Percentiles rank a stretch among this genome's conserved stretches.
These are phyloP conservation scores for Elgaria multicarinata DNA, from an alignment of 2,113 vertebrate species.

Conservation along the genomic window DNA sequence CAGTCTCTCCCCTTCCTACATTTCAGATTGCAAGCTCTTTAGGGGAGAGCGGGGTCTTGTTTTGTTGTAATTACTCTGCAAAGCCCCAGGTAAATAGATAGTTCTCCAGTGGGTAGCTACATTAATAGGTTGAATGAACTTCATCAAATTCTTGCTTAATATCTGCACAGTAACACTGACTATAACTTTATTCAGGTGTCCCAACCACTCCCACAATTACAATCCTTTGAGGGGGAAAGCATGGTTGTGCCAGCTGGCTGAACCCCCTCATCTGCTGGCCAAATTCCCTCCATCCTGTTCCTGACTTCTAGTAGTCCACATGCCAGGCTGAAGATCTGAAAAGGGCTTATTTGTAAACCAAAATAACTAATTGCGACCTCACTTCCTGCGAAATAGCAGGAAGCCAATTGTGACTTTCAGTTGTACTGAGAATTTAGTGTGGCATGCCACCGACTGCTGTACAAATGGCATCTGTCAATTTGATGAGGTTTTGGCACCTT, in stretches of 20 bases:
- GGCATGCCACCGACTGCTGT: background rate
- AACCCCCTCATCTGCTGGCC: too few species aligned
- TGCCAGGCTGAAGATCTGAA: too few species aligned
- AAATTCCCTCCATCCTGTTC: too few species aligned
- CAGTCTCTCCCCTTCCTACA: background rate
- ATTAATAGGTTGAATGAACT: background rate
- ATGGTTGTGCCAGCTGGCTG: too few species aligned
- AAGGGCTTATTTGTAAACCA: background rate
- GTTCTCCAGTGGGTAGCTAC: background rate
- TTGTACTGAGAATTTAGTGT: background rate
- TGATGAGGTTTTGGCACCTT: background rate
- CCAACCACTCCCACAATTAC: too few species aligned
- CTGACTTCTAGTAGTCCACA: too few species aligned
- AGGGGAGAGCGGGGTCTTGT: background rate
- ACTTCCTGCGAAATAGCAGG: background rate
- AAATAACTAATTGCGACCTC: background rate
- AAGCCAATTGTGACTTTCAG: background rate
- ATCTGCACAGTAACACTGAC: background rate
- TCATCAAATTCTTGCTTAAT: background rate
- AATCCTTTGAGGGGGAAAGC: too few species aligned
- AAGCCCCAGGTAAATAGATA: background rate
- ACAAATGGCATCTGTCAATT: background rate
- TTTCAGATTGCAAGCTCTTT: background rate
- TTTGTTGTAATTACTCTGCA: background rate
- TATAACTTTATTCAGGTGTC: too few species aligned